Evolutionary conservation across 2,797 vertebrate genomes (phyloP).

Genomic region (Tolypeutes matacus): DNA sequence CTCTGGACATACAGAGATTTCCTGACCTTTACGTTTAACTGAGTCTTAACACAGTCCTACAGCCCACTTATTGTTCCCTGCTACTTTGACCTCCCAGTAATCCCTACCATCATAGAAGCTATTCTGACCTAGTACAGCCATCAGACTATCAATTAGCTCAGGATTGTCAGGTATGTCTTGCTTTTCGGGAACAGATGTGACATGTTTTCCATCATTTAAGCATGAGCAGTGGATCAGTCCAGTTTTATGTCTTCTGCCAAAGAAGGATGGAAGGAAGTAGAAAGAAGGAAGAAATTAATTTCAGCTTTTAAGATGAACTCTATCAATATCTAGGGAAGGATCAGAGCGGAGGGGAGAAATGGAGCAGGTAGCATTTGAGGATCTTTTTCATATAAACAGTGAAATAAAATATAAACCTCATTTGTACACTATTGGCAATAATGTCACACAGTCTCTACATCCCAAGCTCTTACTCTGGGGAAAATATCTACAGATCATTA

Average conservation of each 20-base stretch:
- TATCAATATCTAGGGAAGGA: neutral
- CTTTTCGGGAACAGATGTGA: rapidly evolving
- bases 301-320: neutral
- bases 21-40: neutral
- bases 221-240: neutral
- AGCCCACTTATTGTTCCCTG: neutral
- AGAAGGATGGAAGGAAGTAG: no score
- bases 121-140: neutral
- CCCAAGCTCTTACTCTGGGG: neutral
- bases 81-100: neutral
- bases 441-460: no score
- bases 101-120: neutral
- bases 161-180: neutral
- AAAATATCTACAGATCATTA: neutral
- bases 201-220: neutral
- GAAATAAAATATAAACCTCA: neutral
- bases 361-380: no score
- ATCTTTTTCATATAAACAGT: neutral
- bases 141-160: neutral
- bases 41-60: neutral
- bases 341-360: neutral
- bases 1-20: neutral
- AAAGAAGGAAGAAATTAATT: no score
- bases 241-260: neutral
- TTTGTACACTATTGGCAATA: neutral